phyloP scores from a whole-genome alignment of 2,888 invertebrate species.

The Malthinus flaveolus region DNA sequence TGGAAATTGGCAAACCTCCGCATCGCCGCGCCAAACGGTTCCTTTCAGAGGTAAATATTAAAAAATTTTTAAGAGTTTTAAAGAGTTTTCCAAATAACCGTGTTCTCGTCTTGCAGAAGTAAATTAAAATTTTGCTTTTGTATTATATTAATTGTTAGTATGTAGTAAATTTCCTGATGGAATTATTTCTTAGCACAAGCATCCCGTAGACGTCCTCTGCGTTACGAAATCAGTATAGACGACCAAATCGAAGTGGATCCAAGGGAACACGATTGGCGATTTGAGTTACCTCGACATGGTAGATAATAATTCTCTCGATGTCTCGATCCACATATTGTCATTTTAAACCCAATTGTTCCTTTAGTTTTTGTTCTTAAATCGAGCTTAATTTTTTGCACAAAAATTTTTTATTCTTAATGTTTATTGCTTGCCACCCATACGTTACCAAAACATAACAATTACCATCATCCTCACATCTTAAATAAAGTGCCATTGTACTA shows the following conservation, averaged over 20 bases:
- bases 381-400: conserved; percentile 20
- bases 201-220: conserved; percentile 53
- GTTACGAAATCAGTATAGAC: conserved; percentile 59
- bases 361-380: no score
- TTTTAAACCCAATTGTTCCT: not conserved
- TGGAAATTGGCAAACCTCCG: conserved; percentile 16
- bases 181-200: conserved; percentile 47
- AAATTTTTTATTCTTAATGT: conserved; percentile 9
- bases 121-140: not conserved
- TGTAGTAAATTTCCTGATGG: conserved; percentile 20
- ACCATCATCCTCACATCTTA: not conserved
- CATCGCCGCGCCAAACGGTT: conserved; percentile 18
- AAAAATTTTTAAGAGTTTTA: not conserved
- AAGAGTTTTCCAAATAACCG: not conserved
- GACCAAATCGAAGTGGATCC: conserved; percentile 60
- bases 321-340: conserved; percentile 22
- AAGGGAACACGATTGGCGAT: conserved; percentile 60
- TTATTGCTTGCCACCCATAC: not conserved
- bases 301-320: conserved; percentile 42
- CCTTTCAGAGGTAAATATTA: conserved; percentile 28
- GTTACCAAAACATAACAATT: not conserved
- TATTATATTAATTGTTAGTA: not conserved
- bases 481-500: no score
- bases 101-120: not conserved
- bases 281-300: conserved; percentile 56